phyloP scores from a whole-genome alignment of 2,113 vertebrate genomes.

The Gnathonemus longibarbis region DNA sequence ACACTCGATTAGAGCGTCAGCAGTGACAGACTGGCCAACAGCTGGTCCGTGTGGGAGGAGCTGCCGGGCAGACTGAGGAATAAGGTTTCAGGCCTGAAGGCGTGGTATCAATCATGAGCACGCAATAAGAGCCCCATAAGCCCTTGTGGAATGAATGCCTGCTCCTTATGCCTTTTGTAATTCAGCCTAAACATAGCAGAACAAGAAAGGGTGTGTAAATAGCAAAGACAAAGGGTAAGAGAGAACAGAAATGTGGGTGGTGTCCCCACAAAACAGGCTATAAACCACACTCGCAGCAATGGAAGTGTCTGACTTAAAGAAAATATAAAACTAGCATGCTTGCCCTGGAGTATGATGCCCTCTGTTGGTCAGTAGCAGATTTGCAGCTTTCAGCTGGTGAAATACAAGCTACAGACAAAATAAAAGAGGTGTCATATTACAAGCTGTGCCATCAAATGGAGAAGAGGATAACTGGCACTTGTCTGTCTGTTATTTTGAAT shows the following conservation, averaged over 20 bases:
- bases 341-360: not conserved
- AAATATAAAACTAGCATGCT: not conserved
- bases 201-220: constrained; percentile 7
- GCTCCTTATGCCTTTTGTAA: not conserved
- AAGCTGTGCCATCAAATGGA: not conserved
- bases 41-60: constrained; percentile 17
- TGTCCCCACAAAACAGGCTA: not conserved
- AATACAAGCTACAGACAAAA: not conserved
- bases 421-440: not conserved
- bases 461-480: not conserved
- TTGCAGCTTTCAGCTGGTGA: not conserved
- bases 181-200: not conserved
- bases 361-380: not conserved
- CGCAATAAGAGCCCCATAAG: constrained; percentile 2
- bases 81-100: constrained; percentile 13
- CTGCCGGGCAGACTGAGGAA: not conserved
- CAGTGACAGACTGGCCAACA: constrained; percentile 27
- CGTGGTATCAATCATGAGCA: constrained; percentile 4
- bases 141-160: not conserved
- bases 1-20: not conserved
- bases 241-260: not conserved
- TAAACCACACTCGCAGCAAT: not conserved
- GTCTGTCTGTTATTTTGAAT: not conserved
- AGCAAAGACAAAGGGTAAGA: not conserved
- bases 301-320: not conserved